phyloP scores from a whole-genome alignment of 2,888 invertebrate species.

The Portevinia maculata region DNA sequence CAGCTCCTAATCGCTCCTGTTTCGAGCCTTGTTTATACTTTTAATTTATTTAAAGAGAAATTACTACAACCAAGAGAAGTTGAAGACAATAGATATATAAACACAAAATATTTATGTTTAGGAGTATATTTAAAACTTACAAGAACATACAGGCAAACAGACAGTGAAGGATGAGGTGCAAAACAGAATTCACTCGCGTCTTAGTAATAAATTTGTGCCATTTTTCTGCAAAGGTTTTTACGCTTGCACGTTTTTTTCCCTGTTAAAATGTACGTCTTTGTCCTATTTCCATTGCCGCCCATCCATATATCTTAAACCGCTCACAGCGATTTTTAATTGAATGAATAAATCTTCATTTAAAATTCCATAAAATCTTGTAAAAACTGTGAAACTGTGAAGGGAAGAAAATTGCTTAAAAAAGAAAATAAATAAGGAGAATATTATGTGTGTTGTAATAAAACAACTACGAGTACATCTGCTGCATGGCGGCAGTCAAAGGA shows the following conservation, averaged over 20 bases:
- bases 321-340: conserved; percentile 71
- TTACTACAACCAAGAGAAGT: conserved; percentile 33
- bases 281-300: conserved; percentile 12
- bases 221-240: conserved; percentile 44
- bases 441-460: conserved; percentile 43
- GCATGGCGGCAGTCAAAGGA: conserved; percentile 40
- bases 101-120: background rate
- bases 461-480: conserved; percentile 50
- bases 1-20: conserved; percentile 47
- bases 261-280: conserved; percentile 28
- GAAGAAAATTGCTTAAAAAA: conserved; percentile 4
- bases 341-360: conserved; percentile 73
- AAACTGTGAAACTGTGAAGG: conserved; percentile 2
- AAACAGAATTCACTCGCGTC: conserved; percentile 59
- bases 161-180: conserved; percentile 31
- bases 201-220: conserved; percentile 67
- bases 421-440: conserved; percentile 9
- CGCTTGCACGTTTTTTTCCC: conserved; percentile 7
- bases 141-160: conserved; percentile 31
- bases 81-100: conserved; percentile 11
- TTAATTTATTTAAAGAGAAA: conserved; percentile 68
- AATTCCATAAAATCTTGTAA: conserved; percentile 48
- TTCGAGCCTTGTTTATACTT: conserved; percentile 49
- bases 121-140: conserved; percentile 25
- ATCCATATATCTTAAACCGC: conserved; percentile 40